A percentile compares a stretch with the other conserved stretches of the same genome.
phyloP scores from a whole-genome alignment of 2,113 vertebrate genomes.

The Orientallactaga bullata region DNA sequence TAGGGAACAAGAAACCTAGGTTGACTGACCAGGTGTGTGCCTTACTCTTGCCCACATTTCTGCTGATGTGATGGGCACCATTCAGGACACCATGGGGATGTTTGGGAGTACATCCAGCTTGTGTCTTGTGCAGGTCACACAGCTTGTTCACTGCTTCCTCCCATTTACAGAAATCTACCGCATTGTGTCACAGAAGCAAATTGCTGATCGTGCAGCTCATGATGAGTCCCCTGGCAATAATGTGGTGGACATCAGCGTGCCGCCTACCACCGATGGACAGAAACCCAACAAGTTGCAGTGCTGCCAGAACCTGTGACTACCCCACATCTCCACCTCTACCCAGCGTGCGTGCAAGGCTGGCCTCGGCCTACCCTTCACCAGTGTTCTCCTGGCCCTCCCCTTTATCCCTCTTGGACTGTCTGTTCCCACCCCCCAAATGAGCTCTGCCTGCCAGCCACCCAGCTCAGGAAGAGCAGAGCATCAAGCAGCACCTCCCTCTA shows the following conservation, averaged over 20 bases:
- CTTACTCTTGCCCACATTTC: background rate
- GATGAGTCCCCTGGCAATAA: slow-evolving; percentile 99
- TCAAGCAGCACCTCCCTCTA: background rate
- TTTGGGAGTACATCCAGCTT: too few species aligned
- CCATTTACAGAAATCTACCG: slow-evolving; percentile 94
- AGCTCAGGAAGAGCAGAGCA: slow-evolving; percentile 33
- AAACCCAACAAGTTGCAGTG: slow-evolving; percentile 96
- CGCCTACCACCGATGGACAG: slow-evolving; percentile 96
- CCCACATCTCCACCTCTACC: background rate
- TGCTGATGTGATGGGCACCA: background rate
- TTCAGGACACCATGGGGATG: background rate
- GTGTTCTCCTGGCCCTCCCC: background rate
- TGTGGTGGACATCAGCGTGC: slow-evolving; percentile 97
- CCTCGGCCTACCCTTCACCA: background rate
- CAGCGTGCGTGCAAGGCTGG: slow-evolving; percentile 49
- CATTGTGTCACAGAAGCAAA: slow-evolving; percentile 99
- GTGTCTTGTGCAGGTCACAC: rapidly evolving
- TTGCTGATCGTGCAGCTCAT: slow-evolving; percentile 93
- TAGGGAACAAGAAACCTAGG: background rate
- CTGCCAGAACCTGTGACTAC: slow-evolving; percentile 97
- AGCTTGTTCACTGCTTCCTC: rapidly evolving
- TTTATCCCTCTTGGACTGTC: background rate
- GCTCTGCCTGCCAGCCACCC: background rate
- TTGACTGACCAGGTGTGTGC: background rate
- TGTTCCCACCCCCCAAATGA: slow-evolving; percentile 24